Evolutionary conservation across 2,113 vertebrate genomes (phyloP).

Genomic region (Tiliqua scincoides): DNA sequence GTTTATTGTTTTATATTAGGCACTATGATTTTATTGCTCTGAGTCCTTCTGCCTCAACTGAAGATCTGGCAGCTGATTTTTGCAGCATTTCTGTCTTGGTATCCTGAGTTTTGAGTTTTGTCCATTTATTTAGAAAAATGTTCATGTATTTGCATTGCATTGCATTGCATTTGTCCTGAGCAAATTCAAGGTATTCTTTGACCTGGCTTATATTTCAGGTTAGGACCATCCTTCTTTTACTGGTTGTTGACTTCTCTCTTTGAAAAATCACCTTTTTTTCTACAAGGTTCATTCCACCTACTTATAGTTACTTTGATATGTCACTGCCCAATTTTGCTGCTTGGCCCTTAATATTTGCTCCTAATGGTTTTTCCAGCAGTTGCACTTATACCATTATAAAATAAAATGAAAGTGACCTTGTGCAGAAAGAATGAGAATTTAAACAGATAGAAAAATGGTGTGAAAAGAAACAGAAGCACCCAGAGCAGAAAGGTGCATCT

Average conservation of each 20-base stretch:
- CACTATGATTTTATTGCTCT: neutral
- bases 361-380: neutral
- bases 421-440: neutral
- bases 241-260: neutral
- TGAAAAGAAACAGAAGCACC: neutral
- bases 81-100: neutral
- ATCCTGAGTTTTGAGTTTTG: neutral
- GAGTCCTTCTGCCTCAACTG: neutral
- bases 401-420: neutral
- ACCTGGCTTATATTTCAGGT: neutral
- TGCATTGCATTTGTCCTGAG: neutral
- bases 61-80: neutral
- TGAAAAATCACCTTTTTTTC: slow-evolving; percentile 13
- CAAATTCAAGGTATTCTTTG: neutral
- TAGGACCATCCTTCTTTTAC: neutral
- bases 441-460: neutral
- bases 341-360: neutral
- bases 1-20: neutral
- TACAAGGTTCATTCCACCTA: slow-evolving; percentile 31
- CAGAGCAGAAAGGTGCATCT: neutral
- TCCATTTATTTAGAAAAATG: neutral
- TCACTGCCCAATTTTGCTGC: neutral
- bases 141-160: neutral
- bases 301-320: slow-evolving; percentile 47
- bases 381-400: neutral